phyloP scores from a whole-genome alignment of 2,113 vertebrate species.

The Prionailurus viverrinus region DNA sequence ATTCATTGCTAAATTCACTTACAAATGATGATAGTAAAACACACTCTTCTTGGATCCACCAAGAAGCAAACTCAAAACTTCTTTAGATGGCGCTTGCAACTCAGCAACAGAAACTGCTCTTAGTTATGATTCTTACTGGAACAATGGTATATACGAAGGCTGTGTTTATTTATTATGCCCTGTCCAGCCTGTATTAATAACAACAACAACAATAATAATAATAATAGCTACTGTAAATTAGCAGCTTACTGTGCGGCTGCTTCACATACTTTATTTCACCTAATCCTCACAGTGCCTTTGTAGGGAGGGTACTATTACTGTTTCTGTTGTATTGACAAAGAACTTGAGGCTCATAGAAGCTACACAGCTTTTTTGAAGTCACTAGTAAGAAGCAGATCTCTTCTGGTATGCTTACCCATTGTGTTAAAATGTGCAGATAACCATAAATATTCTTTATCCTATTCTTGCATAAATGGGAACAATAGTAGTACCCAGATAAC shows the following conservation, averaged over 20 bases:
- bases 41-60: background rate
- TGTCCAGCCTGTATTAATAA: background rate
- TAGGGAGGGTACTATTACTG: background rate
- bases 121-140: background rate
- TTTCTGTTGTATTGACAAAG: background rate
- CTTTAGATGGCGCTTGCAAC: background rate
- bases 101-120: background rate
- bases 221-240: conserved; percentile 9
- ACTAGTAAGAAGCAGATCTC: background rate
- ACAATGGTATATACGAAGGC: background rate
- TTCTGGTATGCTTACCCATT: background rate
- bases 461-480: background rate
- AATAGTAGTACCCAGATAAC: conserved; percentile 2
- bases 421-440: background rate
- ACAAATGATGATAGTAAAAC: conserved; percentile 3
- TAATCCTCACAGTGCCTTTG: background rate
- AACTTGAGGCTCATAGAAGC: background rate
- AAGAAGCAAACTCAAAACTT: background rate
- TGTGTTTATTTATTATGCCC: background rate
- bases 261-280: conserved; percentile 15
- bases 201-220: background rate
- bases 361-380: conserved; percentile 38
- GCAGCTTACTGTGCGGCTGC: background rate
- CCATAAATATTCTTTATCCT: background rate
- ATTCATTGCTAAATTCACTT: background rate